These are phyloP conservation scores for Pammene fasciana DNA, from an alignment of 2,888 invertebrate species.

Conservation along the genomic window DNA sequence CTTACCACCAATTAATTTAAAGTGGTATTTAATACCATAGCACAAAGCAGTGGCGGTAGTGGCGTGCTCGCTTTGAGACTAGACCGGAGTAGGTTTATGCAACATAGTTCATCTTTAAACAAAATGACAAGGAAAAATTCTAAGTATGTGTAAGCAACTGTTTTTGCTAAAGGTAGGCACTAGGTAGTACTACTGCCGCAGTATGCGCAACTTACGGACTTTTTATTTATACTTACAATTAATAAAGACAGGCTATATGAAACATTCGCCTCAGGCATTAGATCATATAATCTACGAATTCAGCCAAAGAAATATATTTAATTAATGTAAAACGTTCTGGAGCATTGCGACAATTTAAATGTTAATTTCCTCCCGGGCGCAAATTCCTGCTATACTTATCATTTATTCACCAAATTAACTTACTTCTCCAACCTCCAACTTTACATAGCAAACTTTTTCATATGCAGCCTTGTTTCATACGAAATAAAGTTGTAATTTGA, in stretches of 20 bases:
- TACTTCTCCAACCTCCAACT: not conserved
- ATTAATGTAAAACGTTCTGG: conserved; percentile 29
- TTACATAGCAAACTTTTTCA: not conserved
- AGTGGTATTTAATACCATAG: conserved; percentile 11
- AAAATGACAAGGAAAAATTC: too few species aligned
- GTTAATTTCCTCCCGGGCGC: conserved; percentile 25
- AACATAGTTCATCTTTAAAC: too few species aligned
- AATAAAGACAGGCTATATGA: too few species aligned
- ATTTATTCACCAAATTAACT: conserved; percentile 11
- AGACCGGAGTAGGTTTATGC: too few species aligned
- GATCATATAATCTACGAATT: not conserved
- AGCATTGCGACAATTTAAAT: conserved; percentile 36
- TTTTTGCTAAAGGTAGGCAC: too few species aligned
- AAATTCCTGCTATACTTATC: conserved; percentile 1
- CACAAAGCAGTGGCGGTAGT: too few species aligned
- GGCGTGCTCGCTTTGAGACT: too few species aligned
- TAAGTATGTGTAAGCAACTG: not conserved
- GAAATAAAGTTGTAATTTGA: conserved; percentile 1
- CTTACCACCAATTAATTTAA: not conserved
- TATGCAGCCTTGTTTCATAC: not conserved
- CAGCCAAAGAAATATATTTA: conserved; percentile 22
- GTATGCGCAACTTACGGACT: too few species aligned
- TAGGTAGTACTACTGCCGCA: too few species aligned
- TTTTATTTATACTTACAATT: too few species aligned
- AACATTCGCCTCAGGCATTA: too few species aligned